A percentile compares a stretch with the other conserved stretches of the same genome.
Conservation (phyloP, 2,888 invertebrate species). For the Ctena decussata region DNA sequence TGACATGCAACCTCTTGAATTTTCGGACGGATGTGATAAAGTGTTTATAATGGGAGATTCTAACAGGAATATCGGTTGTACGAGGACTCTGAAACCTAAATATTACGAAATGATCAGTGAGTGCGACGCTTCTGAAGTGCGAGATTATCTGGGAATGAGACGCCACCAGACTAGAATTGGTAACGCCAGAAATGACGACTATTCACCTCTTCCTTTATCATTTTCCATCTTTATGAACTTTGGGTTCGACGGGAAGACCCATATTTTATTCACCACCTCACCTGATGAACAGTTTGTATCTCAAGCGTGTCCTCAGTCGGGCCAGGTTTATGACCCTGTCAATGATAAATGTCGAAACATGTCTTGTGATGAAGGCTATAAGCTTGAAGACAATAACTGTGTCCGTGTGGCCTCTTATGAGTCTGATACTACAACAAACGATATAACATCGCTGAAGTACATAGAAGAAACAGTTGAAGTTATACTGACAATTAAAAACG, state of each 20-base stretch:
- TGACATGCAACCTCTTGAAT: constrained; percentile 51
- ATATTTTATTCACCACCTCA: constrained; percentile 76
- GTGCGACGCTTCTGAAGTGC: constrained; percentile 42
- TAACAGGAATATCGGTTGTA: constrained; percentile 43
- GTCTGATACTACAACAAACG: constrained; percentile 28
- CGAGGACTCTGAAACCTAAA: constrained; percentile 45
- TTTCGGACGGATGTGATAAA: constrained; percentile 56
- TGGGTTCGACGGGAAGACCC: constrained; percentile 82
- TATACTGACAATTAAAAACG: constrained; percentile 69
- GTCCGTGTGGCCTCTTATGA: constrained; percentile 26
- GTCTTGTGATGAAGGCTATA: constrained; percentile 65
- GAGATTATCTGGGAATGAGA: constrained; percentile 3
- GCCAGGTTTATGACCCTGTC: constrained; percentile 71
- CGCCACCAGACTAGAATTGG: constrained; percentile 44
- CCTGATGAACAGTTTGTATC: constrained; percentile 24
- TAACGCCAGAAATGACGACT: constrained; percentile 27
- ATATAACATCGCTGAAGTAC: constrained; percentile 39
- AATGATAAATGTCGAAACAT: constrained; percentile 69
- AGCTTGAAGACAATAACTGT: constrained; percentile 65
- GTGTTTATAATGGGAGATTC: constrained; percentile 53
- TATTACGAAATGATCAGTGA: constrained; percentile 51
- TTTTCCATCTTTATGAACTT: constrained; percentile 83
- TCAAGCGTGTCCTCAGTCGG: constrained; percentile 52
- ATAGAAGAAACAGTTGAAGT: constrained; percentile 61
- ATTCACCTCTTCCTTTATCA: constrained; percentile 72